Evolutionary conservation across 2,888 invertebrate species (phyloP).

Genomic region (Pollenia griseotomentosa): DNA sequence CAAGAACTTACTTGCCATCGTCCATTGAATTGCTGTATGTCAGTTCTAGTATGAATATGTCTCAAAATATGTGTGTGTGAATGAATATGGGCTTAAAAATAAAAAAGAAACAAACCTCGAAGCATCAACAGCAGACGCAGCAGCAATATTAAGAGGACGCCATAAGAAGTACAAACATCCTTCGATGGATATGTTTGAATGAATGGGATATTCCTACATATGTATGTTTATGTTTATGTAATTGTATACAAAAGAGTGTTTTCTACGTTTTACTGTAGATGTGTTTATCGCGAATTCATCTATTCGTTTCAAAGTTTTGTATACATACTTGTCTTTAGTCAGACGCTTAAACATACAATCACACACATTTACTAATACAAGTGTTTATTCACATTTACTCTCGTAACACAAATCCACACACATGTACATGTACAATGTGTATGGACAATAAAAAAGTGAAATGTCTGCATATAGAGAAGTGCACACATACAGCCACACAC

Average conservation of each 20-base stretch:
- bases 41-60: constrained; percentile 22
- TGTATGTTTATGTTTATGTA: not conserved
- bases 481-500: constrained; percentile 1
- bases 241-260: constrained; percentile 22
- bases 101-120: constrained; percentile 1
- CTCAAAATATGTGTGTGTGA: not conserved
- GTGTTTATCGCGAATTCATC: constrained; percentile 61
- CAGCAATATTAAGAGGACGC: constrained; percentile 49
- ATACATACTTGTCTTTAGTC: constrained; percentile 46
- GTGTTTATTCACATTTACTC: constrained; percentile 15
- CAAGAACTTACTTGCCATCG: constrained; percentile 38
- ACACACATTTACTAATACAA: not conserved
- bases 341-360: not conserved
- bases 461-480: constrained; percentile 56
- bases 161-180: constrained; percentile 57
- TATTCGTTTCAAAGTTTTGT: constrained; percentile 55
- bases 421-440: not conserved
- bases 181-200: constrained; percentile 12
- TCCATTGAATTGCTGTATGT: constrained; percentile 31
- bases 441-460: constrained; percentile 3
- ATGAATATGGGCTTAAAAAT: constrained; percentile 37
- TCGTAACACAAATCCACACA: constrained; percentile 2
- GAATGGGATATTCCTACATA: not conserved
- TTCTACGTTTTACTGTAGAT: constrained; percentile 38
- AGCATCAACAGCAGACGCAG: constrained; percentile 38